phyloP scores from a whole-genome alignment of 2,888 invertebrate genomes.

The Apamea crenata region DNA sequence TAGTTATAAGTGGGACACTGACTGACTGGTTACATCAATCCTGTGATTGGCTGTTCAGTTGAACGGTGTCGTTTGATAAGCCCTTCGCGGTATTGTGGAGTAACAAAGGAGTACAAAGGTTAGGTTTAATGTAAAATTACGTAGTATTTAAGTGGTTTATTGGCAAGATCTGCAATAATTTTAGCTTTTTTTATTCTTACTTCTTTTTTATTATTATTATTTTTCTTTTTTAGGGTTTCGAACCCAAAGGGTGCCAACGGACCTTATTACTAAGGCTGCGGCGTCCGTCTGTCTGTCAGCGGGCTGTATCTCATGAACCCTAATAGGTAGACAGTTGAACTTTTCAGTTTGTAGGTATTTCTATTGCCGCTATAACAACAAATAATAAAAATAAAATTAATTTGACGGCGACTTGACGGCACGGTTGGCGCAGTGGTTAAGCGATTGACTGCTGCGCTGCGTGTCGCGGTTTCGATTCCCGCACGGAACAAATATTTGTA shows the following conservation, averaged over 20 bases:
- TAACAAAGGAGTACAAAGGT: constrained; percentile 5
- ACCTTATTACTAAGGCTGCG: not conserved
- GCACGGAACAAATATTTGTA: too few species aligned
- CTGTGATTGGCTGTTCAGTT: constrained; percentile 9
- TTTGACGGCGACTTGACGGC: too few species aligned
- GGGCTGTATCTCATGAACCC: not conserved
- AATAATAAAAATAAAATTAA: too few species aligned
- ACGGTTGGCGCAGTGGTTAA: too few species aligned
- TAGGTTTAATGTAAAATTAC: not conserved
- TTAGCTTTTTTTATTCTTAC: not conserved
- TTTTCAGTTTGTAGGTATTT: not conserved
- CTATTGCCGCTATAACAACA: too few species aligned
- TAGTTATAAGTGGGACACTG: constrained; percentile 31
- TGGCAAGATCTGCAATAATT: not conserved
- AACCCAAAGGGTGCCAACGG: not conserved
- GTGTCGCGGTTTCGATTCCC: too few species aligned
- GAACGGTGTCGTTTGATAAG: constrained; percentile 8
- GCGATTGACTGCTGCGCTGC: too few species aligned
- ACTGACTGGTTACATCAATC: constrained; percentile 22
- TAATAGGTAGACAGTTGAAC: too few species aligned
- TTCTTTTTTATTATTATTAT: not conserved
- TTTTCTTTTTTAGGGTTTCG: not conserved
- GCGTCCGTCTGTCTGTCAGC: not conserved
- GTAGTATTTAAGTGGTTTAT: not conserved
- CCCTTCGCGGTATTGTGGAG: not conserved